Evolutionary conservation across 2,888 invertebrate species (phyloP), one percentile per base, ranked within the genome.

Genomic region (Trimorus sp.): DNA sequence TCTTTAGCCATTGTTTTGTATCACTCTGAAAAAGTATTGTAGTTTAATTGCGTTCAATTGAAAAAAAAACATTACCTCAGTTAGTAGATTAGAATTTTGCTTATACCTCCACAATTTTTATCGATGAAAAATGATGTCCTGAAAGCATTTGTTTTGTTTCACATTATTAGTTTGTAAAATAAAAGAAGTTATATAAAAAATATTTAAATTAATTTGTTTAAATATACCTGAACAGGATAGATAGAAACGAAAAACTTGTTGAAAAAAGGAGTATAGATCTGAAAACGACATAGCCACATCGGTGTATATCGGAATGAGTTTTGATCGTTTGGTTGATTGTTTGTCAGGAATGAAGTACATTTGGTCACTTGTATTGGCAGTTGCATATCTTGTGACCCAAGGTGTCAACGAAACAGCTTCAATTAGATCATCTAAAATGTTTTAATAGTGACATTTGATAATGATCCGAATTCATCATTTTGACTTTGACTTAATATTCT

Each of bases 251-350:
- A 84, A 48, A 5, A 78, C 56, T 76, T 88, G 84, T 53, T 85
- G 83, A 49, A 88, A 85, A 11, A 89, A 69, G 0, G 85, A 82
- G 9, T 88, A 54, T 38, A 89, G 73, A 40, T 75, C 62, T 26
- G 87, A 84, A 8, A 86, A 77, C 14, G 85, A 84, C 38, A 89
- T 84, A 4, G 87, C 84, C 16, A 87, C 76, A 73, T 90, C 90
- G 40, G 82, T 85, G 77, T 89, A 89, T 62, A 86, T 87, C 1
- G 83, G 78, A 58, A 87, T 86, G 6, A 90, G 73, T 71, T 85
- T 87, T 85, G 86, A 88, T 12, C 60, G 54, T 1, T 15, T 37
- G 8, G 8, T 26, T 4, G 26, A 3, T 66, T 42, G 36, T 14
- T 76, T 59, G 9, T 70, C n/a, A 26, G 1, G 2, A 4, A 36